Base-by-base conservation (phyloP, 2,797 vertebrate genomes). In the Sebastes hopkinsi region DNA sequence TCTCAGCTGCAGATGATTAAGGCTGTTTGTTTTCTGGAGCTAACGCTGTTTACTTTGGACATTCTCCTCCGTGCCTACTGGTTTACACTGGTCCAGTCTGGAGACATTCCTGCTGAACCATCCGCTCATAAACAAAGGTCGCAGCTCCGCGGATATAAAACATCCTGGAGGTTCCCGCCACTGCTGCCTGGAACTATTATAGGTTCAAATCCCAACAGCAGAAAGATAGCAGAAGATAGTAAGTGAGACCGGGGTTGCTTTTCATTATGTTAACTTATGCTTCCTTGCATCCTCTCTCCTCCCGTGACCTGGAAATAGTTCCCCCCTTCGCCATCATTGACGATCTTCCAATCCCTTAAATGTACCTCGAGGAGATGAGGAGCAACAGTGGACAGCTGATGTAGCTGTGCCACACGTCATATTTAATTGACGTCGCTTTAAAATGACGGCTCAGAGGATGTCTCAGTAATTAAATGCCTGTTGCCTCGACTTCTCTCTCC, bases 1-100 rank as follows among this genome's bases (percentile, higher is more conserved):
- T 71, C 29, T 86, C 56, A 0, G 58, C 72, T 8, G 77, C 59
- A 67, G 60, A 79, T 52, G 64, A 79, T 50, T 1, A 55, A 46
- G 62, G 30, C 46, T 65, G 73, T 90, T 84, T 91, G 83, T 91
- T 92, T 85, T 77, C 66, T 67, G 4, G 8, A 34, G 67, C 58
- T 20, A n/a, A 69, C 23, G 73, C 64, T 32, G 85, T 92, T 92
- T 91, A 82, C 50, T 36, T 60, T 79, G 67, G 60, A 77, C 42
- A 23, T 84, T 83, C 62, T 83, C 22, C 67, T 72, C 76, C 3
- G 14, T 87, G 87, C 85, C 80, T 3, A 65, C 83, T 62, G 76
- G 72, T 84, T 80, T 69, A 77, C 68, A 29, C 64, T 25, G 60
- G 6, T 72, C 46, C 74, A 72, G 71, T 67, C 78, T 62, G 79